phyloP scores from a whole-genome alignment of 2,113 vertebrate species.

The Prunella fulvescens region DNA sequence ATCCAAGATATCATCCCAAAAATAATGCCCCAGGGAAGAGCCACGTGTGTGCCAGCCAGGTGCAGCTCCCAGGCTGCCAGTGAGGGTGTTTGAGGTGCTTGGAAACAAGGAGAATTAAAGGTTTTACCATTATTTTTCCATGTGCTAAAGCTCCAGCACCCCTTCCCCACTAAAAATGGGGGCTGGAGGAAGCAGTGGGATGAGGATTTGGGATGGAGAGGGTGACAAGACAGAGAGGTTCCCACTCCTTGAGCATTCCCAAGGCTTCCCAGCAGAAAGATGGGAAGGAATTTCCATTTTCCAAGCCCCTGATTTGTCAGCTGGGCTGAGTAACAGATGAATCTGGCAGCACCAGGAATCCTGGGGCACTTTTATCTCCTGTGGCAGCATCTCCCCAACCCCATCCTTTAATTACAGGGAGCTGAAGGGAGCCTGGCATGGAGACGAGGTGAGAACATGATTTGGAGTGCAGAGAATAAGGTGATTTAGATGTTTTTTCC shows the following conservation, averaged over 20 bases:
- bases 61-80: background rate
- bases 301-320: background rate
- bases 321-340: background rate
- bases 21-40: background rate
- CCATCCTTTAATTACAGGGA: background rate
- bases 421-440: background rate
- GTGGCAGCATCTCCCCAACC: background rate
- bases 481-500: background rate
- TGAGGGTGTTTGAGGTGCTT: fast-evolving
- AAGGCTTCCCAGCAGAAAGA: background rate
- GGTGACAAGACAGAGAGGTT: background rate
- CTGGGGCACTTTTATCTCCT: background rate
- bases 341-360: background rate
- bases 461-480: background rate
- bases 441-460: background rate
- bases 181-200: background rate
- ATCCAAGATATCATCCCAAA: background rate
- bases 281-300: background rate
- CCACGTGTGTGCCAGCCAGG: fast-evolving
- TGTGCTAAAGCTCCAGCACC: background rate
- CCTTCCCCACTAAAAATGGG: fast-evolving
- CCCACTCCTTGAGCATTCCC: background rate
- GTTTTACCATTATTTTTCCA: background rate
- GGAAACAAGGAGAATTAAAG: background rate
- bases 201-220: background rate